Conservation (phyloP, 2,888 invertebrate genomes). For the Xestoiulus laeticollis region DNA sequence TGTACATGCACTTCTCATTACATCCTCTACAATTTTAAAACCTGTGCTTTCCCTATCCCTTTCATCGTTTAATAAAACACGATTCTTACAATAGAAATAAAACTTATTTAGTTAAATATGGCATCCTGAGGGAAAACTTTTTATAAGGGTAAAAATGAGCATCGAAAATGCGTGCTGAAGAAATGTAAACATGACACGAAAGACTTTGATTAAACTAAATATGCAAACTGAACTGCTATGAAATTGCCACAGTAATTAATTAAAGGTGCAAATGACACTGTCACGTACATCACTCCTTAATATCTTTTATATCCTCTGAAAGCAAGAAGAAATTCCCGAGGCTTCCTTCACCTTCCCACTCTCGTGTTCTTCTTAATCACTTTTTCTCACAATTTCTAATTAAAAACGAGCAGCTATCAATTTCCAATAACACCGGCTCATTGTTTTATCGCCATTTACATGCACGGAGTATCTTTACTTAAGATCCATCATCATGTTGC, state of each 20-base stretch:
- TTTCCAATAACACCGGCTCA: neutral
- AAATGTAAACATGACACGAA: neutral
- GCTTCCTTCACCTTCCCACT: neutral
- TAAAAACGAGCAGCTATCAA: neutral
- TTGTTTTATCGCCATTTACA: neutral
- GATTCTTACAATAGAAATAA: too few species aligned
- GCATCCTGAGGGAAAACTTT: neutral
- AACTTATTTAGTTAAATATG: too few species aligned
- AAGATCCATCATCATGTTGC: neutral
- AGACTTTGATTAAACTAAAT: neutral
- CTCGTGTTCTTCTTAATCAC: neutral
- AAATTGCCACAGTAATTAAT: neutral
- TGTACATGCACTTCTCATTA: too few species aligned
- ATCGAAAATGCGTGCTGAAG: neutral
- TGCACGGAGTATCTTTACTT: neutral
- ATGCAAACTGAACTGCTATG: neutral
- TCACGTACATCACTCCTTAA: neutral
- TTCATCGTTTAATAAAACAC: too few species aligned
- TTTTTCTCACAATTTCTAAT: neutral
- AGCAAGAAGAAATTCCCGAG: neutral
- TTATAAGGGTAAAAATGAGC: neutral
- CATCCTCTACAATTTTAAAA: too few species aligned
- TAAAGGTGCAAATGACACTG: neutral
- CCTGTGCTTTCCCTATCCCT: too few species aligned
- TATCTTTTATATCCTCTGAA: neutral